These are phyloP conservation scores for Vannuccia rotundouncinata DNA, from an alignment of 2,888 invertebrate species.

Conservation along the genomic window DNA sequence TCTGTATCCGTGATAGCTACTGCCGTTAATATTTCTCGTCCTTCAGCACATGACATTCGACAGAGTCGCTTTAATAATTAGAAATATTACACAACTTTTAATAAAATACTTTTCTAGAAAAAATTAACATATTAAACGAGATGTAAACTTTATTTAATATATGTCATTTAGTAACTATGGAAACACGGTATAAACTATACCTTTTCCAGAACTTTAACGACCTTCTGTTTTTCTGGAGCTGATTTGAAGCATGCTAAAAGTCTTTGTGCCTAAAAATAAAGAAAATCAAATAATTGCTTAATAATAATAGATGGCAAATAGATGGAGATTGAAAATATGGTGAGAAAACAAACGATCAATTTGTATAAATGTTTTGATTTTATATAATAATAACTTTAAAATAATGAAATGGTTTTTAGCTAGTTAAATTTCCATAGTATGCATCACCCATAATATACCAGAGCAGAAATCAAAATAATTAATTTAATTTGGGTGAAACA, in stretches of 20 bases:
- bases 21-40: constrained; percentile 50
- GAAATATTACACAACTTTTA: background rate
- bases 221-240: constrained; percentile 51
- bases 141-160: background rate
- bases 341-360: too few species aligned
- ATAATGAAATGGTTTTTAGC: too few species aligned
- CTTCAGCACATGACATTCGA: constrained; percentile 54
- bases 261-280: constrained; percentile 47
- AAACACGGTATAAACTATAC: constrained; percentile 43
- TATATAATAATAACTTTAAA: too few species aligned
- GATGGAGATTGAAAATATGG: too few species aligned
- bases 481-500: too few species aligned
- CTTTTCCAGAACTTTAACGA: constrained; percentile 51
- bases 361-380: too few species aligned
- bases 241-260: constrained; percentile 49
- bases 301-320: too few species aligned
- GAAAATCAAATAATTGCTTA: too few species aligned
- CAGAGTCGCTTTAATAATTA: constrained; percentile 47
- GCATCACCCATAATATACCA: too few species aligned
- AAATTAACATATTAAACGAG: background rate
- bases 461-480: too few species aligned
- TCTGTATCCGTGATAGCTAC: constrained; percentile 52
- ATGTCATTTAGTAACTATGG: background rate
- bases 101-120: background rate
- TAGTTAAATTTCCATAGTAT: too few species aligned